phyloP scores from a whole-genome alignment of 1,140 invertebrate species.

The Cyrtorhinus lividipennis region DNA sequence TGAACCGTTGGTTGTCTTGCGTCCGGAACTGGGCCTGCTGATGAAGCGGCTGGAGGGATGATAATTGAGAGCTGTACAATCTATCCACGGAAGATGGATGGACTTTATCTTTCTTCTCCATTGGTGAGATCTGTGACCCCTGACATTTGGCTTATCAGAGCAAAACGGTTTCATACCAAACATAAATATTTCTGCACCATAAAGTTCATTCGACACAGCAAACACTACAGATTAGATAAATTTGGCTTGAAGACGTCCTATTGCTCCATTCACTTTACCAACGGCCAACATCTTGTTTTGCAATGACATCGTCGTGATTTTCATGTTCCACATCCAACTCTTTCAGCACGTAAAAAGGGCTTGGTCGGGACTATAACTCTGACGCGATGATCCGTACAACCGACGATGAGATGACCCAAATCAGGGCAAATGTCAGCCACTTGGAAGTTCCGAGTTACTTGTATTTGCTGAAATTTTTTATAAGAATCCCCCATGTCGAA shows the following conservation, averaged over 20 bases:
- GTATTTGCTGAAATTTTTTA: neutral
- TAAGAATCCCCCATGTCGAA: neutral
- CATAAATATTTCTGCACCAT: too few species aligned
- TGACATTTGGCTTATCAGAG: too few species aligned
- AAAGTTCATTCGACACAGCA: too few species aligned
- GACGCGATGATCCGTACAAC: neutral
- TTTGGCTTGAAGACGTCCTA: constrained; percentile 2
- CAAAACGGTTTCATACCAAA: too few species aligned
- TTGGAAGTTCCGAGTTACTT: neutral
- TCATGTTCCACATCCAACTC: neutral
- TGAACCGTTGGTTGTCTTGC: too few species aligned
- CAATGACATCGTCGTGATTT: neutral
- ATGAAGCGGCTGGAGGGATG: too few species aligned
- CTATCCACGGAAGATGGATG: too few species aligned
- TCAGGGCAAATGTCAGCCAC: neutral
- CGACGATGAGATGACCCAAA: neutral
- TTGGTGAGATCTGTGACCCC: too few species aligned
- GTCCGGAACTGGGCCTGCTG: too few species aligned
- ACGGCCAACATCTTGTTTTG: neutral
- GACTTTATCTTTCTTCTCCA: too few species aligned
- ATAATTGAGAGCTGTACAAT: too few species aligned
- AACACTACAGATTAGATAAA: too few species aligned
- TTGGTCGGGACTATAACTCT: neutral
- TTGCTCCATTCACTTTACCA: neutral
- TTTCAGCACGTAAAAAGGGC: neutral